Evolutionary conservation across 2,888 invertebrate genomes (phyloP), one percentile per base, ranked within the genome.

Genomic region (Hirtodrosophila histrioides): DNA sequence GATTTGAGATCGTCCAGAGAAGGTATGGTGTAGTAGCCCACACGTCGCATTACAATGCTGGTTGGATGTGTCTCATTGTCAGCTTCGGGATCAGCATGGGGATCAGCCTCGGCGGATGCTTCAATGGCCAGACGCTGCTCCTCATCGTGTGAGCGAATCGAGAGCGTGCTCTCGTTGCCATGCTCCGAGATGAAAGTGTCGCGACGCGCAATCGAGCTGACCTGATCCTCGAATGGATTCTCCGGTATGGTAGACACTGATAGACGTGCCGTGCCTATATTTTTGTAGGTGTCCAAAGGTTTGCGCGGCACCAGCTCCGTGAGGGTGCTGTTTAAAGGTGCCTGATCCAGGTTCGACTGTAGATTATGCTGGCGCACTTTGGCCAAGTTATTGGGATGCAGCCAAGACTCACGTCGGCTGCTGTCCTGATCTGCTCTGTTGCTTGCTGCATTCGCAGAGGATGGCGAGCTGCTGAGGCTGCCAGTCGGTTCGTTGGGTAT

Each of bases 1-100:
- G 93, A 94, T 85, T 93, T 93, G 82, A 99, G 93, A 74, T 97
- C 96, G 39, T 97, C 95, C 61, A 98, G 89, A 0, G 95, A 92
- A 0, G 99, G 99, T 68, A 97, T 94, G 0, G 97, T 98, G 90
- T 97, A 99, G 91, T 99, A 99, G 1, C 98, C 98, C 0, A 93
- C 94, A 0, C 97, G 93, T 0, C 94, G 94, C 40, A 97, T 92
- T 6, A 94, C 93, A 5, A 98, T 95, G 1, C 97, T 96, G 0
- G 96, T 94, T 0, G 95, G 95, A 89, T 96, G 95, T 0, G 89
- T 78, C 39, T 90, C 91, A 11, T 63, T 63, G 3, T 86, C 51
- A 1, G 41, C 43, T 17, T 17, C 17, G 17, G 17, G 17, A 12
- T 61, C 63, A 0, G 37, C 40, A 44, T 29, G 36, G 6, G 10